Base-by-base conservation (phyloP, 2,113 vertebrate genomes). In the Austrofundulus limnaeus region DNA sequence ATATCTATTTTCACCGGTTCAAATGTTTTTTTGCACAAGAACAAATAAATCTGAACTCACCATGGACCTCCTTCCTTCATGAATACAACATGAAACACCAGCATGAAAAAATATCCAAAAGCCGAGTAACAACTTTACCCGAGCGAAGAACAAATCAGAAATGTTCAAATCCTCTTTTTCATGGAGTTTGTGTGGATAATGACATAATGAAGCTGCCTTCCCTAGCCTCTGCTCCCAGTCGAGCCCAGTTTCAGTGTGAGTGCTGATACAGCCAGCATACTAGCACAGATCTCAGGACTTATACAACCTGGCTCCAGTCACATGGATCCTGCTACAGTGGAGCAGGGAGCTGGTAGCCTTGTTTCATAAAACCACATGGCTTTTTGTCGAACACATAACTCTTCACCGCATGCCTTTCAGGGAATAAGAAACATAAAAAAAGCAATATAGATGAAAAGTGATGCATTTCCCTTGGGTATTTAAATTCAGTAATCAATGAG, bases 251-350 rank as follows among this genome's bases (percentile, higher is more conserved):
- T 58, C 43, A 70, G 42, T 56, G 15, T 2, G 20, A 69, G 52
- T 19, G 6, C 54, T 42, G 48, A 75, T 56, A 31, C 46, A 70
- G 50, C 58, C 73, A 82, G 14, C 66, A 82, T 66, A 81, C 69
- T 78, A 74, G 78, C 88, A 84, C 86, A 86, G 69, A 82, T 85
- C 84, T 67, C 37, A 48, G 34, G 61, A 71, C 75, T 89, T 89
- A 89, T 77, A 87, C 87, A 90, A 87, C 63, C 47, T 62, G 54
- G 75, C 73, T 72, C 72, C 75, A 51, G 81, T 85, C 85, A 85
- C 85, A 87, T 85, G 85, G 82, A 83, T 74, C 42, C 42, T 43
- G 64, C 61, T 61, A 25, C 9, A 66, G 75, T 39, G 72, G 66
- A 53, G 61, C 66, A 62, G 53, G 43, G 42, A 64, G 63, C 66